phyloP scores from a whole-genome alignment of 2,888 invertebrate genomes.

The Lasioglossum lativentre region DNA sequence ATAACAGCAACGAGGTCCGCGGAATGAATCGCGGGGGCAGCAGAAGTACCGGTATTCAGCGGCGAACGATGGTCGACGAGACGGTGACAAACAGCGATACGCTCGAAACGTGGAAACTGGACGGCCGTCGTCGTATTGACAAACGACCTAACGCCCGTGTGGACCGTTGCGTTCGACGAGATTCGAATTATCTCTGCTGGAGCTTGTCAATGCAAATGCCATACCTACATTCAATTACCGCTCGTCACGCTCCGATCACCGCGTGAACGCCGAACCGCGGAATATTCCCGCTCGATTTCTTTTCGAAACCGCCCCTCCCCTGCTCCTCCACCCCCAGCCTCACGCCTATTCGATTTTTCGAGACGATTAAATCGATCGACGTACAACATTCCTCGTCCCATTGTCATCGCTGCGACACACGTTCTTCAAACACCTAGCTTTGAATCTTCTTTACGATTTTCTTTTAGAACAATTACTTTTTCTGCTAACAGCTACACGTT shows the following conservation, averaged over 20 bases:
- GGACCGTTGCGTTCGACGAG: constrained; percentile 83
- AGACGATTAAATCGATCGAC: constrained; percentile 8
- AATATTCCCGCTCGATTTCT: constrained; percentile 45
- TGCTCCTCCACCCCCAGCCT: not conserved
- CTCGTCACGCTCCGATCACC: constrained; percentile 83
- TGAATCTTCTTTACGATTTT: not conserved
- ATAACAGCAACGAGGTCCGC: constrained; percentile 56
- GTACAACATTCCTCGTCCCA: not conserved
- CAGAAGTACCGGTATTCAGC: constrained; percentile 69
- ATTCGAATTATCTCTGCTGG: constrained; percentile 84
- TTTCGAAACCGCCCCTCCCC: not conserved
- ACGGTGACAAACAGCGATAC: constrained; percentile 79
- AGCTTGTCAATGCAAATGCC: constrained; percentile 84
- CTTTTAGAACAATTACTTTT: not conserved
- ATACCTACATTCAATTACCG: constrained; percentile 84
- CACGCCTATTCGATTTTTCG: not conserved
- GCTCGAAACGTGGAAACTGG: constrained; percentile 74
- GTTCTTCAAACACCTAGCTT: no score
- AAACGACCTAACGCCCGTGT: constrained; percentile 83
- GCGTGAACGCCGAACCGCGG: constrained; percentile 45
- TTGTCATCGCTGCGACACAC: not conserved
- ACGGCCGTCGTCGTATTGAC: constrained; percentile 85
- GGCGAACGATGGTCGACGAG: constrained; percentile 70
- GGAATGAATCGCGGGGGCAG: constrained; percentile 64
- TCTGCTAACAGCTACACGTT: not conserved